Conservation (phyloP, 2,888 invertebrate species). For the Aricia artaxerxes region DNA sequence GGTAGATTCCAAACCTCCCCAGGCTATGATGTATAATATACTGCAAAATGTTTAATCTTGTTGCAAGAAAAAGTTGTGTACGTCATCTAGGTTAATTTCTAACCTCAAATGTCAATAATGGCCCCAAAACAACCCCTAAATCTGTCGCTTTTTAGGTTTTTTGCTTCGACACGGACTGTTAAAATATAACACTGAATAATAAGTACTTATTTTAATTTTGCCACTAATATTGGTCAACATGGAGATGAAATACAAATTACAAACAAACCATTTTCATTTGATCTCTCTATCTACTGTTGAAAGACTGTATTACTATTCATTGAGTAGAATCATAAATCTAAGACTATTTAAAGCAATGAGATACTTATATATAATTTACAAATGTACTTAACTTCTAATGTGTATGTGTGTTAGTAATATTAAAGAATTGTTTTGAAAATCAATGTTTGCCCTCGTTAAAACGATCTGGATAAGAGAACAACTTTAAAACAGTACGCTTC, state of each 20-base stretch:
- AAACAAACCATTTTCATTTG: neutral
- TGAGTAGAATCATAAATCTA: no score
- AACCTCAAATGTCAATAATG: neutral
- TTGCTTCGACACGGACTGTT: neutral
- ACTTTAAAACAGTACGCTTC: neutral
- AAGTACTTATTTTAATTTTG: neutral
- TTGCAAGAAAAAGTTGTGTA: neutral
- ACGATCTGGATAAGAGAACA: neutral
- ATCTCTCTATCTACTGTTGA: neutral
- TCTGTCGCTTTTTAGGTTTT: neutral
- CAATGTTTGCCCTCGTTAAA: neutral
- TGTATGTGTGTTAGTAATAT: neutral
- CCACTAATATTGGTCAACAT: neutral
- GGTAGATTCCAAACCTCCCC: neutral
- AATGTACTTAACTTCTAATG: neutral
- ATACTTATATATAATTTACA: no score
- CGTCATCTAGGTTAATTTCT: neutral
- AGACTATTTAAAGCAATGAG: no score
- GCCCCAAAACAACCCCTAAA: neutral
- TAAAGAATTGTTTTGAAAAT: neutral
- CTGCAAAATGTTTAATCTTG: neutral
- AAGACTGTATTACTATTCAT: no score
- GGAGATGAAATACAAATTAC: neutral
- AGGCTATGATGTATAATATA: neutral
- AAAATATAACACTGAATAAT: neutral